A percentile compares a stretch with the other conserved stretches of the same genome.
phyloP scores from a whole-genome alignment of 2,888 invertebrate species.

The Phengaris arion region DNA sequence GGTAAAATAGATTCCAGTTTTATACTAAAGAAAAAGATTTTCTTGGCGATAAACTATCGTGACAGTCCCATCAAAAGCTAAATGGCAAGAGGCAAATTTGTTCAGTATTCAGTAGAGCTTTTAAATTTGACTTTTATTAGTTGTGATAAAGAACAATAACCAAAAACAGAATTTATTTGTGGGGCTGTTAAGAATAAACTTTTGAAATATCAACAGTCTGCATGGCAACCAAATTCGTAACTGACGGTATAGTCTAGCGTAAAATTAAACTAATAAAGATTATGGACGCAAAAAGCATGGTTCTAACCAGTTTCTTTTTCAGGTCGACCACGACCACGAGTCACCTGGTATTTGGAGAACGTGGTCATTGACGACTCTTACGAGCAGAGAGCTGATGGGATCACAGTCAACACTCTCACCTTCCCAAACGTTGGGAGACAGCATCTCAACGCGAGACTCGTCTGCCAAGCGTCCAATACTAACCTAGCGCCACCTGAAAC shows the following conservation, averaged over 20 bases:
- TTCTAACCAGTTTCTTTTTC: conserved; percentile 33
- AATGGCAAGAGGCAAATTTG: not conserved
- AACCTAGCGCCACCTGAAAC: conserved; percentile 88
- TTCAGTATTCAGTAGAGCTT: not conserved
- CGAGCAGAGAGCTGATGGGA: conserved; percentile 83
- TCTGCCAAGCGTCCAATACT: conserved; percentile 93
- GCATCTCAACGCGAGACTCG: conserved; percentile 89
- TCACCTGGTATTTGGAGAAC: conserved; percentile 93
- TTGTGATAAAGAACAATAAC: not conserved
- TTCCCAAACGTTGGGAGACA: conserved; percentile 90
- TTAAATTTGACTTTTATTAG: not conserved
- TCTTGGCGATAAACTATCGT: conserved; percentile 7
- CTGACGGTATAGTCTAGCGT: not conserved
- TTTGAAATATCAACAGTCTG: not conserved
- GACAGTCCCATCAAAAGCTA: not conserved
- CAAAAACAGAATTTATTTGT: not conserved
- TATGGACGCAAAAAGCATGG: no score
- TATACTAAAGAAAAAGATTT: conserved; percentile 22
- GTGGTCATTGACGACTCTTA: conserved; percentile 90
- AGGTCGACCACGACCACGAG: conserved; percentile 88
- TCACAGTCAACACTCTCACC: conserved; percentile 88
- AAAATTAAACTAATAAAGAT: no score
- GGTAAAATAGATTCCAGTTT: conserved; percentile 18
- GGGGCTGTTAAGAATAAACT: not conserved
- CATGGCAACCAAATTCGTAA: not conserved